Evolutionary conservation across 2,113 vertebrate species (phyloP), one percentile per base, ranked within the genome.

Genomic region (Erythrocercus mccallii): DNA sequence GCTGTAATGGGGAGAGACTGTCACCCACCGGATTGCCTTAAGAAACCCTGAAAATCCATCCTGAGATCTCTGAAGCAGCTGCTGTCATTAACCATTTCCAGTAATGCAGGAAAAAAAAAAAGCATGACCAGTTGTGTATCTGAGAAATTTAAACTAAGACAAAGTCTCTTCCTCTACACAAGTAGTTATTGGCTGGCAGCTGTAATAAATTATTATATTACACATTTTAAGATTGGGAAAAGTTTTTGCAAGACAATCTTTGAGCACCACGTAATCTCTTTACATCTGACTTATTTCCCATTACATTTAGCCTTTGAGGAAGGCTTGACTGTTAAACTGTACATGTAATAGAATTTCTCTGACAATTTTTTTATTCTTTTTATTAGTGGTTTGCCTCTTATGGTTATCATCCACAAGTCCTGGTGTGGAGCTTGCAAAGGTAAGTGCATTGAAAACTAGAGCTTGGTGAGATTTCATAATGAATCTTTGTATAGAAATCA

Each of bases 341-440:
- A 27, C 8, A 15, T 45, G 14, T 50, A 71, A 73, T 37, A 81
- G 19, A 73, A 73, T 77, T 78, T 40, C 11, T 84, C 42, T 80
- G 76, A 90, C 47, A 18, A 2, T 61, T 73, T 74, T 4, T 80
- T 33, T 53, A 7, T 86, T 37, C 86, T 81, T 78, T n/a, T 98
- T 87, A 86, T 92, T 95, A 99, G 99, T 83, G 99, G 99, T 18
- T 98, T 99, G 83, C 99, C 99, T 12, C 84, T 99, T 69, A 99
- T 99, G 99, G 98, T 99, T 93, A 98, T 99, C 96, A 98, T 99
- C 93, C 99, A 99, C 96, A 99, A 99, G 95, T 99, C 98, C 58
- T 99, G 99, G 99, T 99, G 99, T 98, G 99, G 99, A 92, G 99
- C 99, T 92, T 99, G 99, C 97, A 99, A 99, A 99, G 99, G 99